Base-by-base conservation (phyloP, 1,140 invertebrate genomes). In the Aphelenchoides fujianensis region DNA sequence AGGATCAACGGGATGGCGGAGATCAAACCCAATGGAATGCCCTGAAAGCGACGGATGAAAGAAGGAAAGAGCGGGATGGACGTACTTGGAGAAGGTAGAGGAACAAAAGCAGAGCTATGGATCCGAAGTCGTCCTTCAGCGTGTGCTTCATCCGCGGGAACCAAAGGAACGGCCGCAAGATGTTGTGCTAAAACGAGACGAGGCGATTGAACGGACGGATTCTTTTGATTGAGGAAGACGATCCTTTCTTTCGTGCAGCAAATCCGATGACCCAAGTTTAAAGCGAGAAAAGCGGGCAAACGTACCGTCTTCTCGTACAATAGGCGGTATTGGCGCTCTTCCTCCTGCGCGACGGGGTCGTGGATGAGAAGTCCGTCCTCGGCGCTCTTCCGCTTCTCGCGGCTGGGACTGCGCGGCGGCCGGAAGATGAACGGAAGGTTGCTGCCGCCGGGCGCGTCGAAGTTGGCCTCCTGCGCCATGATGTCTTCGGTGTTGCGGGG, bases 1-100 rank as follows among this genome's bases (percentile, higher is more conserved):
- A 99, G 87, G 53, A 98, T 88, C 90, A 98, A 94, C 2, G 96
- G 96, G 75, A 99, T 91, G 37, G 93, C 92, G 16, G 91, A 90
- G 52, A 91, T 92, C 19, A 99, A 86, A 5, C 96, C 96, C 2
- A 98, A 85, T 0, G 96, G 96, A 85, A 98, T 93, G 0, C 94
- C 96, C 89, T 99, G 94, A 69, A 72, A 71, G 1, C 0, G 68
- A 16, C 3, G 19, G 30, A 2, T 61, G 27, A 28, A 1, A 1
- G 19, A 12, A 79, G 0, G 1, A 27, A 27, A 16, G 31, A 71
- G 9, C n/a, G 2, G 0, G 71, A 74, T 59, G 3, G 52, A 77
- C 3, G 27, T 23, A 81, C 79, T 74, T 82, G 82, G 30, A 83
- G 77, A 3, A 83, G 37, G 77, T 83, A 83, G 0, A 83, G 62